Evolutionary conservation across 2,113 vertebrate genomes (phyloP), one percentile per base, ranked within the genome.

Genomic region (Columbina picui): DNA sequence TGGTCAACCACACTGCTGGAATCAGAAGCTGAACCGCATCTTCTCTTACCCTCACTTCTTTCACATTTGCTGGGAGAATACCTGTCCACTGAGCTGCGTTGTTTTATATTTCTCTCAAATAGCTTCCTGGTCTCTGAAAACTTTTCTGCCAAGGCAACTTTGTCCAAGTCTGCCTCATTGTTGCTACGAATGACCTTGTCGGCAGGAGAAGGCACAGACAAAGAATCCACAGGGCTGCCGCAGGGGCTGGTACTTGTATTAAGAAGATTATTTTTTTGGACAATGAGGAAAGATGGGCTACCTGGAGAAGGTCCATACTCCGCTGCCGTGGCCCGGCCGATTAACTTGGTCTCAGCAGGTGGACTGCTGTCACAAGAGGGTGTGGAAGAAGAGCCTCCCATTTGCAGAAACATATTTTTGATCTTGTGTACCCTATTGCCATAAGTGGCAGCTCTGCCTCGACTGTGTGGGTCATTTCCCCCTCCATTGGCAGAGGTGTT

Each of bases 121-220:
- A 99, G 98, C 95, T 99, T 99, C 91, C 99, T 98, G 26, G 99
- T 99, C 87, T 99, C 98, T 1, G 99, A 99, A 98, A 99, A 99
- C 79, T 99, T 99, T 94, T 99, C 98, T 39, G 99, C 99, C 95
- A 99, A 93, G 57, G 99, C 97, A 90, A 97, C 98, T 98, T 99
- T 99, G 95, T 99, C 99, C 86, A 99, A 97, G 91, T 99, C 98
- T 36, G 95, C 98, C 83, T 99, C 99, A 94, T 99, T 98, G 0
- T 38, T 95, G 59, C 97, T 98, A 91, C 98, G 98, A 67, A 97
- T 97, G 65, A 98, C 96, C 97, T 97, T 99, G 76, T 99, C 99
- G 10, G 97, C 63, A 92, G 71, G 87, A 26, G 94, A 97, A 50
- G 95, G 79, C 68, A 98, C 96, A 22, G 97, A 75, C 19, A 61